phyloP scores from a whole-genome alignment of 2,113 vertebrate genomes.

The Arizona elegans region DNA sequence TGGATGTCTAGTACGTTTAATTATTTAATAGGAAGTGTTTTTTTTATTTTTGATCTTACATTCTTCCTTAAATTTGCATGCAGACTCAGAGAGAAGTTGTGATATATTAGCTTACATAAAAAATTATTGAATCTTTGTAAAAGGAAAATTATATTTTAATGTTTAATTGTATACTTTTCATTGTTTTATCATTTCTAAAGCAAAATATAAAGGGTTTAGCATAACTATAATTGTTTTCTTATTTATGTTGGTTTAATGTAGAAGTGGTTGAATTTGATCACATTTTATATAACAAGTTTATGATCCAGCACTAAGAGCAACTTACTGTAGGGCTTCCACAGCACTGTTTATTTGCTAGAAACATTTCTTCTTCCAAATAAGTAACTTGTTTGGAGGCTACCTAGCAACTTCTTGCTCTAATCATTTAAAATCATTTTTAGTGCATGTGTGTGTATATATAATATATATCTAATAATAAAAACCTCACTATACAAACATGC shows the following conservation, averaged over 20 bases:
- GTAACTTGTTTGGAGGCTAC: background rate
- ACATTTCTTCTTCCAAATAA: background rate
- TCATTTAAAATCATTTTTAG: background rate
- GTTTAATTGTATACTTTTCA: background rate
- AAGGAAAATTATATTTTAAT: background rate
- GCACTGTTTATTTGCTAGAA: background rate
- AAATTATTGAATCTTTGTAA: background rate
- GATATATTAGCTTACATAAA: background rate
- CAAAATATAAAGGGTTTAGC: background rate
- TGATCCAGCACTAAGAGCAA: background rate
- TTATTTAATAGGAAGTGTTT: background rate
- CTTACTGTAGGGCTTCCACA: background rate
- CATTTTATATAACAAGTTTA: background rate
- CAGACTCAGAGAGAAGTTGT: background rate
- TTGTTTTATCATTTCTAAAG: background rate
- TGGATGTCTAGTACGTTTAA: background rate
- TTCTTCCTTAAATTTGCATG: background rate
- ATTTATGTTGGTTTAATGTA: background rate
- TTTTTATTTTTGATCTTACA: background rate
- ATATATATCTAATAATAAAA: background rate
- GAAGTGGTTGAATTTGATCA: background rate
- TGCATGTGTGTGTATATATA: rapidly evolving
- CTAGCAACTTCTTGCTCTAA: background rate
- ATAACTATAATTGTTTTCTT: background rate
- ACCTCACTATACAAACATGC: background rate